Conservation (phyloP, 2,113 vertebrate species). For the Phalacrocorax pelagicus region DNA sequence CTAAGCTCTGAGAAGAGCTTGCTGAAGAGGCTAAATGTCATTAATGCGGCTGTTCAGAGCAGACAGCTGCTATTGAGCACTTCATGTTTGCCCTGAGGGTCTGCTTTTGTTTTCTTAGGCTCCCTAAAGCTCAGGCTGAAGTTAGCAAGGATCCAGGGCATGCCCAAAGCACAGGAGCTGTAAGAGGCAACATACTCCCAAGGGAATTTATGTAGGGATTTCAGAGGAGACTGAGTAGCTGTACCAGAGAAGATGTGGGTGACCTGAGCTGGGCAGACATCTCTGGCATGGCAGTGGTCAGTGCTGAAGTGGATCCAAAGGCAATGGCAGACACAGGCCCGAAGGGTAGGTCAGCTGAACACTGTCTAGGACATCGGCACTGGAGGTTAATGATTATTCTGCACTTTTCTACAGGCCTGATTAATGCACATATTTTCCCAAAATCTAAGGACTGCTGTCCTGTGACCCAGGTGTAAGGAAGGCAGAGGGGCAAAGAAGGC, state of each 20-base stretch:
- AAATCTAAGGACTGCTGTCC: too few species aligned
- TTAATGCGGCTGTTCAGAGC: background rate
- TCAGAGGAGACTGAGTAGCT: background rate
- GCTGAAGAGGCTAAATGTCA: background rate
- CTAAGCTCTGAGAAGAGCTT: background rate
- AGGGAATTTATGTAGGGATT: rapidly evolving
- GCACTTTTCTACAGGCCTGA: background rate
- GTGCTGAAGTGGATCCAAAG: background rate
- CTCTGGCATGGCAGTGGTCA: background rate
- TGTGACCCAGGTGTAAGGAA: rapidly evolving
- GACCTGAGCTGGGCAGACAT: background rate
- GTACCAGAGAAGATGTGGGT: background rate
- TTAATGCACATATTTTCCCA: rapidly evolving
- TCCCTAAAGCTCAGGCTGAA: background rate
- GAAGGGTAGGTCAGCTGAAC: background rate
- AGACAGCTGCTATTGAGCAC: background rate
- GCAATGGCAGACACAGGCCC: background rate
- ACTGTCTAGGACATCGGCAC: background rate
- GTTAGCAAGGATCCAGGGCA: background rate
- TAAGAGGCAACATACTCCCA: background rate
- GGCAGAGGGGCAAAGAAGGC: background rate
- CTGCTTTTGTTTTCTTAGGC: background rate
- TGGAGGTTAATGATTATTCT: background rate
- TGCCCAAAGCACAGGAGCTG: background rate
- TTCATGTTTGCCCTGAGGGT: background rate